These are phyloP conservation scores for Hypomecis atomaria DNA, from an alignment of 2,888 invertebrate genomes.

Conservation along the genomic window DNA sequence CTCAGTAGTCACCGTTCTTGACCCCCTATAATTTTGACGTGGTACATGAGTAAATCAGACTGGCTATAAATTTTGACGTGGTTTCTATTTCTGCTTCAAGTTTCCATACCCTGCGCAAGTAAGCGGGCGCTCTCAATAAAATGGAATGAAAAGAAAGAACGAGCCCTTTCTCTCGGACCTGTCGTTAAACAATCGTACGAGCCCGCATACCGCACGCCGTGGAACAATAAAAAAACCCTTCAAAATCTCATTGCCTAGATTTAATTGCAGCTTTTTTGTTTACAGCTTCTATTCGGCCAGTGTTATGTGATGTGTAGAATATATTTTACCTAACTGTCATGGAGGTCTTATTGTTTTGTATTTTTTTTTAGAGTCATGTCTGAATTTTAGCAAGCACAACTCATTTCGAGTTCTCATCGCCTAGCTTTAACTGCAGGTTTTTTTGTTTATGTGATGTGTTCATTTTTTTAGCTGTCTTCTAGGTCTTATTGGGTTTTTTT, in stretches of 20 bases:
- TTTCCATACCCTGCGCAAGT: not conserved
- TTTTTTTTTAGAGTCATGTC: too few species aligned
- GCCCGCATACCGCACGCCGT: constrained; percentile 56
- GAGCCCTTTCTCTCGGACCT: constrained; percentile 48
- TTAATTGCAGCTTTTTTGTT: constrained; percentile 33
- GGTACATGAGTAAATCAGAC: not conserved
- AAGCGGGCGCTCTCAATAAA: constrained; percentile 16
- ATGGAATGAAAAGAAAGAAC: constrained; percentile 33
- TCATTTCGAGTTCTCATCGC: constrained; percentile 38
- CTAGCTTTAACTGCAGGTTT: constrained; percentile 32
- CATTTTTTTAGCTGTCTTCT: not conserved
- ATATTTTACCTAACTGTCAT: not conserved
- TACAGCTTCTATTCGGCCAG: constrained; percentile 12
- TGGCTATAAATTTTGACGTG: not conserved
- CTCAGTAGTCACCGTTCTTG: too few species aligned
- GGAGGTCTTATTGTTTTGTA: not conserved
- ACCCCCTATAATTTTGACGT: too few species aligned
- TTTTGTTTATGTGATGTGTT: constrained; percentile 18
- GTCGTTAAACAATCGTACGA: constrained; percentile 52
- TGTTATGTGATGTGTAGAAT: constrained; percentile 9
- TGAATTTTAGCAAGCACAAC: constrained; percentile 46
- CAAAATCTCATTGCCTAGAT: constrained; percentile 27
- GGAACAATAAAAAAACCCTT: constrained; percentile 51
- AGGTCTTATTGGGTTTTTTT: not conserved
- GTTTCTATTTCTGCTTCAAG: not conserved